Percentiles rank a stretch among this genome's conserved stretches.
Conservation (phyloP, 2,113 vertebrate species). For the Cyphomyrus discorhynchus region DNA sequence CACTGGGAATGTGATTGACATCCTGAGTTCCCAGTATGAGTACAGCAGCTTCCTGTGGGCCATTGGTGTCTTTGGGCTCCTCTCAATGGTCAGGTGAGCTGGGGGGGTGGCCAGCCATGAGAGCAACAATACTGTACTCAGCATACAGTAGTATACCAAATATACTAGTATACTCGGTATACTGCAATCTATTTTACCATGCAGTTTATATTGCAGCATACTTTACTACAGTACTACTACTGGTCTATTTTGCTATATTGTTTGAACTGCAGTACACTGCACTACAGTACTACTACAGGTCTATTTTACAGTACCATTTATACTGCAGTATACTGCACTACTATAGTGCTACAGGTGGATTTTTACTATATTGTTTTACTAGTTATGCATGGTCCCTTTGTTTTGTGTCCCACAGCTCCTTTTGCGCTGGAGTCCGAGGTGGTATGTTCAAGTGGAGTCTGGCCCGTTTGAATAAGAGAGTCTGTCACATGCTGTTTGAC, state of each 20-base stretch:
- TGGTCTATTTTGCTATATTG: not conserved
- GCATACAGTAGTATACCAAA: not conserved
- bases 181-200: not conserved
- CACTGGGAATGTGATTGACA: slow-evolving; percentile 68
- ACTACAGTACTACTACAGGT: not conserved
- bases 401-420: slow-evolving; percentile 37
- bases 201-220: not conserved
- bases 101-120: not conserved
- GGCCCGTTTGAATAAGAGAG: slow-evolving; percentile 54
- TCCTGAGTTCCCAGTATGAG: slow-evolving; percentile 49
- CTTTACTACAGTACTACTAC: not conserved
- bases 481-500: slow-evolving; percentile 55
- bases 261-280: not conserved
- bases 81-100: slow-evolving; percentile 69
- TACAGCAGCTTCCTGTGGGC: slow-evolving; percentile 45
- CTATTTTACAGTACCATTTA: not conserved
- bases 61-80: slow-evolving; percentile 51
- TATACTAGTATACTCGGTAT: not conserved
- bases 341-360: not conserved
- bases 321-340: not conserved
- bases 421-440: slow-evolving; percentile 55
- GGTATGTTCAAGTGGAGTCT: slow-evolving; percentile 55
- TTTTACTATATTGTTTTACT: not conserved
- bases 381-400: not conserved
- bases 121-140: not conserved